A percentile compares a stretch with the other conserved stretches of the same genome.
Conservation (phyloP, 2,888 invertebrate species). For the Tridacna crocea region DNA sequence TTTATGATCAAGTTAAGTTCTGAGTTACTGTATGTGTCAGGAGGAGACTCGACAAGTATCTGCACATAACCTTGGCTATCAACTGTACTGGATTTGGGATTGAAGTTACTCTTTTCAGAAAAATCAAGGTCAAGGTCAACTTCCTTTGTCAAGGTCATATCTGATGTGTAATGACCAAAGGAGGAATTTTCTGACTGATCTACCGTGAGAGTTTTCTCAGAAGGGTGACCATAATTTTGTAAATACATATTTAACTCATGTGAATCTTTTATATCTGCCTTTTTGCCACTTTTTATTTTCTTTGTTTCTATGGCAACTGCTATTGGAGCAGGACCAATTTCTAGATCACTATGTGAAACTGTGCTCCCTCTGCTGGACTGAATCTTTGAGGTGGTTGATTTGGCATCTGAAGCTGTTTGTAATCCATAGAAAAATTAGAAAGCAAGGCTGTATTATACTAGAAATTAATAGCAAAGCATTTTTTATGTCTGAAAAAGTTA, state of each 20-base stretch:
- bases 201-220: background rate
- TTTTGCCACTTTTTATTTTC: background rate
- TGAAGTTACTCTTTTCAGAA: conserved; percentile 17
- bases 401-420: conserved; percentile 20
- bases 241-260: conserved; percentile 10
- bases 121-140: conserved; percentile 6
- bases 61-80: conserved; percentile 4
- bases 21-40: background rate
- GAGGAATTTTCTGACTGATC: conserved; percentile 17
- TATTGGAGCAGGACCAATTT: conserved; percentile 11
- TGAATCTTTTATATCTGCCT: background rate
- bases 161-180: conserved; percentile 19
- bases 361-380: conserved; percentile 23
- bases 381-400: conserved; percentile 8
- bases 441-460: background rate
- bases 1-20: background rate
- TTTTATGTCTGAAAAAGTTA: background rate
- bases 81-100: background rate
- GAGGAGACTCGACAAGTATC: conserved; percentile 15
- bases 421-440: background rate
- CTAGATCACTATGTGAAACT: background rate
- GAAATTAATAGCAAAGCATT: background rate
- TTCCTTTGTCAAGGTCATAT: conserved; percentile 11
- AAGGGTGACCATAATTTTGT: conserved; percentile 1
- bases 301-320: conserved; percentile 24